Base-by-base conservation (phyloP, 2,888 invertebrate genomes). In the Drosophila neonasuta region DNA sequence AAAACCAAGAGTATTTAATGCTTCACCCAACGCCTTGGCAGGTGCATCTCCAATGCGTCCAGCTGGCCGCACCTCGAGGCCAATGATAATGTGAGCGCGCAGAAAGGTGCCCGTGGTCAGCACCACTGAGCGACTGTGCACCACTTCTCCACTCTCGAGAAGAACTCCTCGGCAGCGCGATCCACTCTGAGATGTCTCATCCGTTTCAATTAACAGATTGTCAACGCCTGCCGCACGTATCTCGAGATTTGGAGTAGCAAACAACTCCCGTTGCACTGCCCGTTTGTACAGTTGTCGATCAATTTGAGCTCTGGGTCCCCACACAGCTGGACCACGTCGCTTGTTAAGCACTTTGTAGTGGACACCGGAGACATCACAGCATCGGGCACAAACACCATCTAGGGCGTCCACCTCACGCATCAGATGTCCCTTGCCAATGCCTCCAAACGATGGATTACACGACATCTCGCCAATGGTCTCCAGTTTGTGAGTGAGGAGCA, bases 401-500 rank as follows among this genome's bases (percentile, higher is more conserved):
- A 97, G 91, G 2, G 97, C 97, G 91, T 97, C 97, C 8, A 97
- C 91, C 92, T 97, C 97, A 77, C 94, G 93, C 93, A 97, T 95
- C 54, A 97, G 91, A 89, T 97, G 96, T 0, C 97, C 97, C 91
- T 97, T 97, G 0, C 97, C 97, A 77, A 97, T 96, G 7, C 97
- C 97, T 29, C 97, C 97, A 91, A 97, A 97, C 0, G 97, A 96
- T 17, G 97, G 97, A 91, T 97, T 97, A 87, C 97, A 97, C 0
- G 97, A 96, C 97, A 97, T 97, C 91, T 96, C 97, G 93, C 96
- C 97, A 69, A 97, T 94, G 2, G 96, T 96, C 77, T 94, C 93
- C 79, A 94, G 93, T 86, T 96, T 97, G 81, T 97, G 97, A 0
- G 97, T 97, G 8, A 97, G 92, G 34, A 97, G 92, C 50, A 97